Percentiles rank a stretch among this genome's conserved stretches.
Evolutionary conservation across 2,888 invertebrate genomes (phyloP).

Genomic region (Nymphalis polychloros): DNA sequence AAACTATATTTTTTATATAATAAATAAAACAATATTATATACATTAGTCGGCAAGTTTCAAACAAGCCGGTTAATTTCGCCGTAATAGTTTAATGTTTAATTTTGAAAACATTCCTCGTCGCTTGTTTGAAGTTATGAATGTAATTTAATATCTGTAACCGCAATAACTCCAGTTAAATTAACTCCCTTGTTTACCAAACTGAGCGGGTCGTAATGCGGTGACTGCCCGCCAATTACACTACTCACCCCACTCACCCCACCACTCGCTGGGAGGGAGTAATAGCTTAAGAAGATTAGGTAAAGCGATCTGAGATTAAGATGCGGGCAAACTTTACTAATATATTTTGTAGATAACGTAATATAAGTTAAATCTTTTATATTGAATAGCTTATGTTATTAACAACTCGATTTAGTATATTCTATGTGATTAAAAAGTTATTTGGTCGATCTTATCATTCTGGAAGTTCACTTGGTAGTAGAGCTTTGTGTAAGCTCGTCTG

Average conservation of each 20-base stretch:
- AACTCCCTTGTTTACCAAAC: constrained; percentile 29
- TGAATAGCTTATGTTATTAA: neutral
- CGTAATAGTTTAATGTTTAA: neutral
- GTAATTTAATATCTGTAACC: constrained; percentile 27
- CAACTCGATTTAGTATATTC: too few species aligned
- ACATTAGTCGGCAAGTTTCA: neutral
- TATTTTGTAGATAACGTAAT: constrained; percentile 2
- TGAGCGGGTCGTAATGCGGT: constrained; percentile 23
- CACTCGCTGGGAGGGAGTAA: constrained; percentile 11
- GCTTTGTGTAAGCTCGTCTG: too few species aligned
- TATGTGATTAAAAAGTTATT: too few species aligned
- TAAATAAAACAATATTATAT: neutral
- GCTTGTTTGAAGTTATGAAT: constrained; percentile 10
- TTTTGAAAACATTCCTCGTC: constrained; percentile 3
- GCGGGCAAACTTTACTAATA: constrained; percentile 1
- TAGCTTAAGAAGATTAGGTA: constrained; percentile 32
- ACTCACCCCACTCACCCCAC: constrained; percentile 11
- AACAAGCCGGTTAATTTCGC: neutral
- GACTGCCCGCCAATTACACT: constrained; percentile 22
- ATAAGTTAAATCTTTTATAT: neutral
- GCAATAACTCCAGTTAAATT: constrained; percentile 25
- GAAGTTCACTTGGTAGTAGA: too few species aligned
- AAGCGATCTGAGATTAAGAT: constrained; percentile 22
- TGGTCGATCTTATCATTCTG: too few species aligned
- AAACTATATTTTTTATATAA: too few species aligned